Conservation (phyloP, 1,140 invertebrate species). For the Zaprionus inermis region DNA sequence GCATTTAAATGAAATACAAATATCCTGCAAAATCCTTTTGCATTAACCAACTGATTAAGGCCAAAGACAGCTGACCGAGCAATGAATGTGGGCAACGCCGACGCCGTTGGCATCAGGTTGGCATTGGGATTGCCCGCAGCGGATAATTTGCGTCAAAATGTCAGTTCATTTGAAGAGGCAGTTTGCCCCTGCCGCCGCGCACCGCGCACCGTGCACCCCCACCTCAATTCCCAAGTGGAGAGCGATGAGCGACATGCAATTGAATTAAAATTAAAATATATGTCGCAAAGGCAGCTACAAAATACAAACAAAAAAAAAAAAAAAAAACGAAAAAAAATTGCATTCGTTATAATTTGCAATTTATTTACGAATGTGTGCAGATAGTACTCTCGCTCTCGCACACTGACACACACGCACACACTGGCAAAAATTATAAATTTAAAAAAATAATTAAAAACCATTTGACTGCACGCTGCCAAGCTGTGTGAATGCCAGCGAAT, state of each 20-base stretch:
- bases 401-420: background rate
- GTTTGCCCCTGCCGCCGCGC: background rate
- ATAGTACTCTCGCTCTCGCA: background rate
- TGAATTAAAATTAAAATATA: constrained; percentile 79
- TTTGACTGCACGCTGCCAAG: constrained; percentile 38
- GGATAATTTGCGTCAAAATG: constrained; percentile 78
- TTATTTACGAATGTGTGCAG: constrained; percentile 46
- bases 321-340: constrained; percentile 26
- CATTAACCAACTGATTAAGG: constrained; percentile 59
- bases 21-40: constrained; percentile 36
- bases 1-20: constrained; percentile 14
- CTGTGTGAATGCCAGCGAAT: constrained; percentile 23
- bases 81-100: background rate
- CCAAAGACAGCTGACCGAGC: constrained; percentile 45
- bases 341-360: constrained; percentile 69
- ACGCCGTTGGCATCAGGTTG: constrained; percentile 4
- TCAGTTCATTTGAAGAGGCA: constrained; percentile 72
- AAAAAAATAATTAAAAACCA: constrained; percentile 76
- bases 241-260: constrained; percentile 64
- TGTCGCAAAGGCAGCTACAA: constrained; percentile 38
- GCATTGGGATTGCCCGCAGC: constrained; percentile 53
- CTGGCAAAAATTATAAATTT: constrained; percentile 66
- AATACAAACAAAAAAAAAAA: background rate
- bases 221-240: constrained; percentile 16
- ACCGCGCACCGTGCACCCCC: background rate